phyloP scores from a whole-genome alignment of 1,140 invertebrate species.

The Drosophila lacertosa region DNA sequence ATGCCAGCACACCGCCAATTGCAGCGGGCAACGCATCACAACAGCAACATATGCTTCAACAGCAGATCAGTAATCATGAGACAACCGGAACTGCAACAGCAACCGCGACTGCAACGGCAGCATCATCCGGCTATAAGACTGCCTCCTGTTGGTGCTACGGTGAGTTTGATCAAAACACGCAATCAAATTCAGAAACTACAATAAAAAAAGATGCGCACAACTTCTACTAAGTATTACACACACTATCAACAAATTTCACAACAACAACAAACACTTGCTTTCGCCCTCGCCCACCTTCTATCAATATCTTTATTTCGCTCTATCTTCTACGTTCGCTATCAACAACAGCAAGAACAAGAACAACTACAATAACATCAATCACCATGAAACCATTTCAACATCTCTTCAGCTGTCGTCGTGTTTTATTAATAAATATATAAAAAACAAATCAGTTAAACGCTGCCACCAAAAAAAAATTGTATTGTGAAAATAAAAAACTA shows the following conservation, averaged over 20 bases:
- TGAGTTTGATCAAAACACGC: constrained; percentile 76
- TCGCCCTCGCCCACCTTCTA: constrained; percentile 30
- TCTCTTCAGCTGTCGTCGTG: constrained; percentile 44
- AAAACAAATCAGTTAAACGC: constrained; percentile 3
- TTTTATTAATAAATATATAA: constrained; percentile 47
- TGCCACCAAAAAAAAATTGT: constrained; percentile 2
- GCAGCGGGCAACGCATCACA: constrained; percentile 21
- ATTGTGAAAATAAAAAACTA: constrained; percentile 15
- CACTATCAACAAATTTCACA: constrained; percentile 27
- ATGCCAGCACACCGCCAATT: constrained; percentile 46
- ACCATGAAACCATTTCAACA: constrained; percentile 47
- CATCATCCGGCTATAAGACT: constrained; percentile 62
- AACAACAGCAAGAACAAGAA: constrained; percentile 19
- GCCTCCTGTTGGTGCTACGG: constrained; percentile 84
- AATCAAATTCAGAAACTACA: constrained; percentile 70
- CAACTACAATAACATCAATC: constrained; percentile 66
- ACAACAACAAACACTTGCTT: constrained; percentile 48
- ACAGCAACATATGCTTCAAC: constrained; percentile 23
- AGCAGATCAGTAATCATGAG: constrained; percentile 16
- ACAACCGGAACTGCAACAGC: constrained; percentile 33
- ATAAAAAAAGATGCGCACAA: constrained; percentile 72
- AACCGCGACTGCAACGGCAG: constrained; percentile 28
- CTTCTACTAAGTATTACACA: constrained; percentile 55
- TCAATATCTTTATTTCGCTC: constrained; percentile 53
- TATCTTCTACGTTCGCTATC: constrained; percentile 12